Base-by-base conservation (phyloP, 2,113 vertebrate genomes). In the Chrysemys picta region DNA sequence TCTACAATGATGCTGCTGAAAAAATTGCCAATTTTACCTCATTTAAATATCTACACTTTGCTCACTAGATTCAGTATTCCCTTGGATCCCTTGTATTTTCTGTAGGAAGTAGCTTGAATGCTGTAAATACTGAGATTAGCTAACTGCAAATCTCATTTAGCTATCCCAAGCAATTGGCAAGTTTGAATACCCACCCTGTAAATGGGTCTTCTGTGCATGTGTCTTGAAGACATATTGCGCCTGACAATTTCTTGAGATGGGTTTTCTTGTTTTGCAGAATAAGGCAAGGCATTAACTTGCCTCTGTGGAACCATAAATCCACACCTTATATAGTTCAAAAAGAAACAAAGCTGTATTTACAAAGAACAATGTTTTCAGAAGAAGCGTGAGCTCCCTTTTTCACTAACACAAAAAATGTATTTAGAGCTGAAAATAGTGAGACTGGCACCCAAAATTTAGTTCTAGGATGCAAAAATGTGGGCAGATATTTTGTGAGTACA, bases 361-460 rank as follows among this genome's bases (percentile, higher is more conserved):
- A 91, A 62, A 88, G 35, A 96, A 90, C 86, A 56, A 83, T 69
- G 3, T 57, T 38, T 84, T 91, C 35, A 42, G n/a, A 87, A 94
- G 57, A 91, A 93, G 5, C 10, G 62, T 79, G 56, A 82, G 1
- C 84, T 89, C 4, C 56, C 22, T n/a, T 85, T n/a, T 80, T 95
- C 25, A 10, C 10, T 90, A 25, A 13, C n/a, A 72, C 65, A 6
- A 91, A 79, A 56, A 12, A 0, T 2, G 3, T 79, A 89, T 16
- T 82, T n/a, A 80, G 62, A 45, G n/a, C 80, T 93, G 52, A 1
- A 2, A 76, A 31, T 84, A 47, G 56, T 80, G 90, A 52, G 21
- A 42, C 84, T 25, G 47, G 54, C 85, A 47, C 29, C 25, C 93
- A 82, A 69, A 52, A 89, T 85, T 56, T 76, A 9, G 59, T 90